phyloP scores from a whole-genome alignment of 2,888 invertebrate species.

The Cephus pulcher region DNA sequence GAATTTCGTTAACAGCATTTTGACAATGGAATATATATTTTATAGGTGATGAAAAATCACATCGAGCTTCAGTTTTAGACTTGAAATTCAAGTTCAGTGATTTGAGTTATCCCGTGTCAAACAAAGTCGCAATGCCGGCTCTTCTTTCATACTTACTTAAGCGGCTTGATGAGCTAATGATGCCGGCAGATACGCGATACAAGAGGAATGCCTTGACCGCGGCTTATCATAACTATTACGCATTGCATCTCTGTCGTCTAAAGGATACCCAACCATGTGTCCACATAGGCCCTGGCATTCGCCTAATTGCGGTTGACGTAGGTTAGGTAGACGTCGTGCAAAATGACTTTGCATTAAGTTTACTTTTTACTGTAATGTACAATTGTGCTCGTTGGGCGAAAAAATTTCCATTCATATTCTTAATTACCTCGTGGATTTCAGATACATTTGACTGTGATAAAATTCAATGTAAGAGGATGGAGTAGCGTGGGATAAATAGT shows the following conservation, averaged over 20 bases:
- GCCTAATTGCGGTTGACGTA: background rate
- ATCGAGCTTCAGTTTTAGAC: background rate
- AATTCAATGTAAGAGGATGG: background rate
- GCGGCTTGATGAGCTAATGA: slow-evolving; percentile 41
- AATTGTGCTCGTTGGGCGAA: background rate
- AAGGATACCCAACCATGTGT: background rate
- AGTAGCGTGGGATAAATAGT: background rate
- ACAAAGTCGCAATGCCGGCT: background rate
- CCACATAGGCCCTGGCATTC: background rate
- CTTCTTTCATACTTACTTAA: slow-evolving; percentile 38
- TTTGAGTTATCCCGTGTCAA: background rate
- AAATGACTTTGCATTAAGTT: background rate
- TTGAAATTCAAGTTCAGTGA: background rate
- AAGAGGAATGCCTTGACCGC: background rate
- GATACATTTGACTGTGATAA: background rate
- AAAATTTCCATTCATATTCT: background rate
- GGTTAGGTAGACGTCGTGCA: background rate
- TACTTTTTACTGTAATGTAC: background rate
- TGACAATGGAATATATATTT: too few relatives aligned
- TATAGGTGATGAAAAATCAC: too few relatives aligned
- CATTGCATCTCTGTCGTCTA: background rate
- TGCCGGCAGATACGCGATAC: slow-evolving; percentile 23
- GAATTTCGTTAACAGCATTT: background rate
- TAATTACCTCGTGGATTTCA: background rate
- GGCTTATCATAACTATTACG: background rate